Base-by-base conservation (phyloP, 2,113 vertebrate genomes). In the Shinisaurus crocodilurus region DNA sequence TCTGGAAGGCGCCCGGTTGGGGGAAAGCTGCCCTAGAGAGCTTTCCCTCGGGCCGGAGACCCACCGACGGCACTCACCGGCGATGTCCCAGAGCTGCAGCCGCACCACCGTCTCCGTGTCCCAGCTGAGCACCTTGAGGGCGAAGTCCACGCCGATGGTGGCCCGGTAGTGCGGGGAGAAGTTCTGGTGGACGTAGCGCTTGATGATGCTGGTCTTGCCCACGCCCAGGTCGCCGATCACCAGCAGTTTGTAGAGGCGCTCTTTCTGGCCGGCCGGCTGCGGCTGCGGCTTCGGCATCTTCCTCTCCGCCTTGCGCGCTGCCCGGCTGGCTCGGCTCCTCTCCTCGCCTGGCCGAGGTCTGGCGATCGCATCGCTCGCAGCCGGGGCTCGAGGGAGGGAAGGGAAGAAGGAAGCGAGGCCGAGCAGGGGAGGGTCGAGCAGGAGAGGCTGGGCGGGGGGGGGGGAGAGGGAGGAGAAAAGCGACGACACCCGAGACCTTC, bases 91-190 rank as follows among this genome's bases (percentile, higher is more conserved):
- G 76, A 98, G 98, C 96, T 99, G 99, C 90, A 99, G 97, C 54
- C 99, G 97, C 63, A 99, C 98, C 85, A 98, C 97, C 0, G 98
- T 99, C 84, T 99, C 98, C 0, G 98, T 96, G 95, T 99, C 98
- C 99, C 99, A 99, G 97, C 97, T 98, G 1, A 99, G 96, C 93
- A 99, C 99, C 95, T 99, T 99, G 63, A 99, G 96, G 70, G 99
- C 99, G 94, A 99, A 99, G 94, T 99, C 99, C 95, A 99, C 99
- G 0, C 99, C 99, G 12, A 99, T 99, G 85, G 99, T 99, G 89
- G 99, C 99, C 60, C 99, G 97, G 97, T 98, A 98, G 95, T 98
- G 97, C 0, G 97, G 97, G 57, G 98, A 98, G 94, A 98, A 98
- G 93, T 97, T 98, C 96, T 99, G 99, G 94, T 99, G 99, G 84